Evolutionary conservation across 2,888 invertebrate genomes (phyloP), one percentile per base, ranked within the genome.

Genomic region (Agriopis leucophaearia): DNA sequence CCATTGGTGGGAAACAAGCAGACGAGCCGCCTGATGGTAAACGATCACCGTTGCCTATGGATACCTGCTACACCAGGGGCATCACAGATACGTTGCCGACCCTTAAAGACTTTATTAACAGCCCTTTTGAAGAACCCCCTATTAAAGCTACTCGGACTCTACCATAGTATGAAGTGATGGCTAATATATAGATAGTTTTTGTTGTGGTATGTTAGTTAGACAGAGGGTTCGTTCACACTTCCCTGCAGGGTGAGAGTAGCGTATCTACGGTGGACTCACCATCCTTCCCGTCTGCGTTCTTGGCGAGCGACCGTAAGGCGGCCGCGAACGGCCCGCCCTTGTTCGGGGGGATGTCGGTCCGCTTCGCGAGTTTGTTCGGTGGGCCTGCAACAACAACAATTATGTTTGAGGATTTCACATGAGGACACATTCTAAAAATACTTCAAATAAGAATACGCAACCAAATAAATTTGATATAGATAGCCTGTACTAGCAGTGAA

Each of bases 241-340:
- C 59, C 52, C 54, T 12, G 27, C 51, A 50, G 36, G 8, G 35
- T 10, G 42, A 50, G 42, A 55, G 64, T 10, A 60, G 71, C 70
- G 27, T 38, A 38, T 42, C 62, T 69, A 64, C 48, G 36, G 15
- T 66, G 69, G 50, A 95, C 95, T 92, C 83, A 94, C 94, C 93
- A 84, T 96, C 96, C 81, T 95, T 96, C 85, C 94, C 94, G 80
- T 96, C 96, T 27, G 98, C 98, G 89, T 98, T 98, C 91, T 98
- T 98, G 73, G 98, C 98, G 76, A 98, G 95, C 86, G 97, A 97
- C 68, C 98, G 95, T 61, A 99, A 94, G 35, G 98, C 98, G 55
- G 98, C 98, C 61, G 98, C 98, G 94, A 98, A 98, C 68, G 98
- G 98, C 35, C 96, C 96, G 15, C 94, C 95, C 85, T 94, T 94